Conservation (phyloP, 2,113 vertebrate genomes). For the Nothocercus julius region DNA sequence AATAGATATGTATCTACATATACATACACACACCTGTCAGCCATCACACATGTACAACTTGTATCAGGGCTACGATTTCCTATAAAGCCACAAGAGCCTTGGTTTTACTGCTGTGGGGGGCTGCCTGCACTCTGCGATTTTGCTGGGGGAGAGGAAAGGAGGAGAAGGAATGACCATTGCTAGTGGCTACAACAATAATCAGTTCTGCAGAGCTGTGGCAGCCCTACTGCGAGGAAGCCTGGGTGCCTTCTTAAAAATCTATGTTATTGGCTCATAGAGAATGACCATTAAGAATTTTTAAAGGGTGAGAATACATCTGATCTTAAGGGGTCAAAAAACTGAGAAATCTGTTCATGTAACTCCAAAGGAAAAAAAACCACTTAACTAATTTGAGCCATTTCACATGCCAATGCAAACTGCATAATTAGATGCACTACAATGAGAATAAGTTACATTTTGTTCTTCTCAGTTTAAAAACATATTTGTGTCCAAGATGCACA, state of each 20-base stretch:
- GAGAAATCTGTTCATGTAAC: not conserved
- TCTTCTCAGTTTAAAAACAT: not conserved
- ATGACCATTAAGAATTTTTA: not conserved
- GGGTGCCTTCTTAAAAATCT: not conserved
- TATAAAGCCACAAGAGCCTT: not conserved
- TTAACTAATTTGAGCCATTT: not conserved
- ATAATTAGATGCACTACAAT: not conserved
- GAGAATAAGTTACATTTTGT: not conserved
- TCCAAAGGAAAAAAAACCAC: not conserved
- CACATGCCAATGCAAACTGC: not conserved
- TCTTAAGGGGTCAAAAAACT: not conserved
- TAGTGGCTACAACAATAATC: not conserved
- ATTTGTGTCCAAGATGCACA: not conserved
- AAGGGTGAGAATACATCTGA: not conserved
- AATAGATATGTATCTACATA: not conserved
- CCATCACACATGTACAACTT: not conserved
- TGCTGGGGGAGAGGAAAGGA: not conserved
- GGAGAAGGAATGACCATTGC: not conserved
- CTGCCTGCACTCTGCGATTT: not conserved
- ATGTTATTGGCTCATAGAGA: not conserved
- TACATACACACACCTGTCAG: not conserved
- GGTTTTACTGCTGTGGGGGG: rapidly evolving
- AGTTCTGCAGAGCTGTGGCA: not conserved
- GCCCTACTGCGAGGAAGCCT: too few species aligned
- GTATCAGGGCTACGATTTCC: not conserved